phyloP scores from a whole-genome alignment of 2,797 vertebrate species.

The Parambassis ranga region DNA sequence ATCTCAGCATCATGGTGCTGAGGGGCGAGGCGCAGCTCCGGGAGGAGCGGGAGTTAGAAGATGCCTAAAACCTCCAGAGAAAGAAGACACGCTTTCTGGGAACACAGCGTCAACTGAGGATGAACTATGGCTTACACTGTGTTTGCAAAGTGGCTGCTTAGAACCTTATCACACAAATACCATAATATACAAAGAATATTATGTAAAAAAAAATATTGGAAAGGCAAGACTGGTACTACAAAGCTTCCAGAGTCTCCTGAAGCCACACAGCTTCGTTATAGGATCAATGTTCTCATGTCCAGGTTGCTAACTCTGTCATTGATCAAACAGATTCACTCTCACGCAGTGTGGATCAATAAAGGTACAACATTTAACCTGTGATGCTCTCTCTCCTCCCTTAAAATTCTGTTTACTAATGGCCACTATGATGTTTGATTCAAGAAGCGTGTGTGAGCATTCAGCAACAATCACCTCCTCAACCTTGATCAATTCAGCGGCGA shows the following conservation, averaged over 20 bases:
- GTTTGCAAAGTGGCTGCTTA: background rate
- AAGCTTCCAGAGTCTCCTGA: background rate
- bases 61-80: background rate
- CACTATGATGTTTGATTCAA: background rate
- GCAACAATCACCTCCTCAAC: background rate
- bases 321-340: conserved; percentile 13
- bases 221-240: too few species aligned
- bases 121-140: too few species aligned
- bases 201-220: too few species aligned
- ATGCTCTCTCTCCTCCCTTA: background rate
- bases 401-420: background rate
- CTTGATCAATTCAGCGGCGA: conserved; percentile 1
- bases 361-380: background rate
- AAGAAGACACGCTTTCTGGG: background rate
- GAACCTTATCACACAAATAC: too few species aligned
- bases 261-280: too few species aligned
- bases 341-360: conserved; percentile 9
- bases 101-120: too few species aligned
- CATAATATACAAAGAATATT: too few species aligned
- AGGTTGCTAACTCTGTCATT: conserved; percentile 3
- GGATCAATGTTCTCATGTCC: conserved; percentile 3
- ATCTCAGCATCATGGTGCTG: conserved; percentile 61
- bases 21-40: conserved; percentile 58
- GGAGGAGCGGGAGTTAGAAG: conserved; percentile 29
- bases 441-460: background rate